A percentile compares a stretch with the other conserved stretches of the same genome.
Evolutionary conservation across 2,797 vertebrate species (phyloP).

Genomic region (Helostoma temminkii): DNA sequence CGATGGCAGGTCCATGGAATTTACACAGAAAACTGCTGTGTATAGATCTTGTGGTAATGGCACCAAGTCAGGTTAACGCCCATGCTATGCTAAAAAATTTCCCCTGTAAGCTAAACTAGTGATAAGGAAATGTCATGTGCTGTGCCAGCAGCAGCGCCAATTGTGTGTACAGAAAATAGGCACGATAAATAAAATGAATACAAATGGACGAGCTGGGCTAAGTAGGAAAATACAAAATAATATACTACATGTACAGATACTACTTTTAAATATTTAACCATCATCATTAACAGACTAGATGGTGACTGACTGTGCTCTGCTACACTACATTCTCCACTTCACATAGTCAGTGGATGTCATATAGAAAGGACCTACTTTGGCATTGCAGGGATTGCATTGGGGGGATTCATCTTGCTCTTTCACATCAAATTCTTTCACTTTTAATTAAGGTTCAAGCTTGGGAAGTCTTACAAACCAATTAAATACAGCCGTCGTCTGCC

Average conservation of each 20-base stretch:
- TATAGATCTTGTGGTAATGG: constrained; percentile 39
- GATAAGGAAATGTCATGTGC: constrained; percentile 15
- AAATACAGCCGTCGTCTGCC: constrained; percentile 55
- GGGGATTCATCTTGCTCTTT: constrained; percentile 21
- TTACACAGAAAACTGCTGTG: neutral
- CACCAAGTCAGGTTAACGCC: neutral
- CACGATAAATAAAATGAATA: too few relatives aligned
- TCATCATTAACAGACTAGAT: neutral
- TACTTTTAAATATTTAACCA: neutral
- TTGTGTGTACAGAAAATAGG: too few relatives aligned
- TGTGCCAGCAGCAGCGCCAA: too few relatives aligned
- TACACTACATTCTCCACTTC: too few relatives aligned
- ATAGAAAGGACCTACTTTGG: constrained; percentile 12
- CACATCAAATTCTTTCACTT: constrained; percentile 58
- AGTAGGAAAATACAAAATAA: too few relatives aligned
- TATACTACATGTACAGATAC: too few relatives aligned
- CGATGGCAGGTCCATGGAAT: constrained; percentile 36
- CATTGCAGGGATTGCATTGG: too few relatives aligned
- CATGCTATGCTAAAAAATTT: constrained; percentile 12
- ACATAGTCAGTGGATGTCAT: constrained; percentile 13
- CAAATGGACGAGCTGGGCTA: too few relatives aligned
- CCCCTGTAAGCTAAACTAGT: constrained; percentile 9
- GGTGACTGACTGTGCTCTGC: too few relatives aligned
- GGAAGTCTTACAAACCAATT: constrained; percentile 56
- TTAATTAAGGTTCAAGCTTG: constrained; percentile 68